Evolutionary conservation across 2,888 invertebrate genomes (phyloP), one percentile per base, ranked within the genome.

Genomic region (Halocaridina rubra): DNA sequence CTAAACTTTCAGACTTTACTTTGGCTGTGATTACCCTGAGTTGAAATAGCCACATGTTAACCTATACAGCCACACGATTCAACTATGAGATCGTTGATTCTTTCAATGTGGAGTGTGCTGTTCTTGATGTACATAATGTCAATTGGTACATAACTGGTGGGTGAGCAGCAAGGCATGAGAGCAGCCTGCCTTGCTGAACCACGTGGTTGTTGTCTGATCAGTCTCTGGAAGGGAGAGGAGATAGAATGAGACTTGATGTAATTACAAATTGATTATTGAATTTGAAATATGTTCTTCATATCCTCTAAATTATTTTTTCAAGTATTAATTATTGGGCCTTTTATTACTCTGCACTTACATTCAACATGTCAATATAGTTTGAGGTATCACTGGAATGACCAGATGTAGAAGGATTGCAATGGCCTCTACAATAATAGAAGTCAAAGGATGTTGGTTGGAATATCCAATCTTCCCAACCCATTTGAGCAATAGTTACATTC

Each of bases 381-480:
- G 91, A 93, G 87, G 92, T 93, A 84, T 93, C 93, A 87, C 93
- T 91, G 0, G 96, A 93, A 16, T 95, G 92, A 1, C 95, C 94
- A 0, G 95, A 94, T 33, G 95, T 94, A 0, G 94, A 93, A 8
- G 67, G 67, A 8, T 29, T 67, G 90, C 97, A 97, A 24, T 94
- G 94, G 0, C 97, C 97, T 81, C 95, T 94, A 90, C 97, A 97
- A 91, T 96, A 96, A 91, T 96, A 96, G 0, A 97, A 96, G 89
- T 96, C 94, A 91, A 96, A 97, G 0, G 96, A 96, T 16, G 93
- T 92, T 0, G 97, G 97, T 88, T 94, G 93, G 88, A 97, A 93
- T 85, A 97, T 96, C 96, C 96, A 97, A 90, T 96, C 95, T 89
- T 94, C 94, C 97, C 97, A 97, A 71, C 96, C 96, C 80, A 97